Evolutionary conservation across 2,797 vertebrate species (phyloP).

Genomic region (Poecile montanus): DNA sequence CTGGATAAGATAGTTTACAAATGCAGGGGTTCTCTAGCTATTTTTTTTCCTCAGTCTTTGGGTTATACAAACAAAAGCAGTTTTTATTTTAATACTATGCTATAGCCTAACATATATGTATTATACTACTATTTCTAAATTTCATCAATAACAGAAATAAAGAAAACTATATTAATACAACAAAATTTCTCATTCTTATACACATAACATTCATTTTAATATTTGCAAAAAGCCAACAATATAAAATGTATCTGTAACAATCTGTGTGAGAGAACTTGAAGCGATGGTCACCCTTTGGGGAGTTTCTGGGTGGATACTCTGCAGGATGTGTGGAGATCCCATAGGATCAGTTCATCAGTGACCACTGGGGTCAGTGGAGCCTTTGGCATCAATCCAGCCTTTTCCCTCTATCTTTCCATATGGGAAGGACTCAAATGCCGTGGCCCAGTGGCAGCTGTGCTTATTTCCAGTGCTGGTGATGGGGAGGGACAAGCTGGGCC

Average conservation of each 20-base stretch:
- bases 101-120: no score
- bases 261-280: not conserved
- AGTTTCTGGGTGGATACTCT: not conserved
- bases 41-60: no score
- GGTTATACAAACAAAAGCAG: no score
- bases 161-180: no score
- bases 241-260: not conserved
- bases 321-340: not conserved
- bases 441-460: not conserved
- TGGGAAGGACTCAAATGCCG: not conserved
- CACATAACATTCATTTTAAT: no score
- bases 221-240: no score
- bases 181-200: no score
- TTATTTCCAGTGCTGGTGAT: not conserved
- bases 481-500: not conserved
- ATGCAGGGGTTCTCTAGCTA: no score
- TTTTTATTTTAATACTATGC: no score
- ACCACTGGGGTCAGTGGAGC: not conserved
- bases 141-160: no score
- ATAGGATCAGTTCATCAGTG: not conserved
- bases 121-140: no score
- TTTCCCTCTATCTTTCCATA: not conserved
- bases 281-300: not conserved
- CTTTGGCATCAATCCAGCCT: not conserved
- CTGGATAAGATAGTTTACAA: no score